phyloP scores from a whole-genome alignment of 2,113 vertebrate species.

The Prinia subflava region DNA sequence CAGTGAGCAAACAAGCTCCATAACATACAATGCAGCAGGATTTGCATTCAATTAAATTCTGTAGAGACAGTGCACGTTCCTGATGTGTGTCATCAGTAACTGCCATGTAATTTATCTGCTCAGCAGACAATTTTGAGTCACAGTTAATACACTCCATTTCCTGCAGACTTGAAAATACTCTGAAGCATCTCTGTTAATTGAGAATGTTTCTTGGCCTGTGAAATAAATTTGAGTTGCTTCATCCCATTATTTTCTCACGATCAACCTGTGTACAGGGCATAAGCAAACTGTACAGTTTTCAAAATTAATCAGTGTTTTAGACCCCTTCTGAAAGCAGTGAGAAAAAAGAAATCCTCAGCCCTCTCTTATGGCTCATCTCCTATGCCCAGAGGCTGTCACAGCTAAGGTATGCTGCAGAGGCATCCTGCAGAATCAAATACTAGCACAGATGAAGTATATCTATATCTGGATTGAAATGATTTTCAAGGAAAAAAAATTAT shows the following conservation, averaged over 20 bases:
- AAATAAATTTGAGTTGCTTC: neutral
- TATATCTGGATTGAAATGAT: neutral
- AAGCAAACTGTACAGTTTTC: neutral
- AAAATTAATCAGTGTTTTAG: neutral
- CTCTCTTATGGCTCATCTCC: neutral
- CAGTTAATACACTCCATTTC: neutral
- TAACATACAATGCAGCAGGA: fast-evolving
- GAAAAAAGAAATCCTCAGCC: neutral
- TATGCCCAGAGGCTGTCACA: neutral
- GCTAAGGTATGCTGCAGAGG: neutral
- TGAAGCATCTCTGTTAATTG: neutral
- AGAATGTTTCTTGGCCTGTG: neutral
- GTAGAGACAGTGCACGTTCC: fast-evolving
- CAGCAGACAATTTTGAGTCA: neutral
- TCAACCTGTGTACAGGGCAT: neutral
- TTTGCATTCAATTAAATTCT: neutral
- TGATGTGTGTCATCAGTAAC: neutral
- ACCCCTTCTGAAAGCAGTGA: neutral
- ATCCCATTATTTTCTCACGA: neutral
- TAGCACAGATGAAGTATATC: neutral
- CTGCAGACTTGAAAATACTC: neutral
- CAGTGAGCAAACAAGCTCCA: neutral
- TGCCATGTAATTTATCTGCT: neutral
- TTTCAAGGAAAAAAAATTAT: neutral
- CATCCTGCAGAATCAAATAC: neutral